phyloP scores from a whole-genome alignment of 2,888 invertebrate species.

The Eupithecia subumbrata region DNA sequence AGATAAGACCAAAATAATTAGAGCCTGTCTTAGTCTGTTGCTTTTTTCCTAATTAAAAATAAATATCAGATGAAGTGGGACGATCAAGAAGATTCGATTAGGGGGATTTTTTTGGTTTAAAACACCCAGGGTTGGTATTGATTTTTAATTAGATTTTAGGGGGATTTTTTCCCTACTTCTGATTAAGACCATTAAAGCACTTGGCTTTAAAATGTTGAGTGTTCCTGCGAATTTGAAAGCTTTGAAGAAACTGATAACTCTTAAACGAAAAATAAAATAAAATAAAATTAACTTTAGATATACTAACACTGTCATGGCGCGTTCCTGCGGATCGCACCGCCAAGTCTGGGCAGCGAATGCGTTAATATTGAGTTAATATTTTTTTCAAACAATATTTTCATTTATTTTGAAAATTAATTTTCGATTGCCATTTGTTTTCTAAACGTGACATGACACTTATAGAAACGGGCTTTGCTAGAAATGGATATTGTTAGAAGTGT shows the following conservation, averaged over 20 bases:
- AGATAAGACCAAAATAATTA: constrained; percentile 81
- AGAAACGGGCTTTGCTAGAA: too few relatives aligned
- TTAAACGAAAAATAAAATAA: too few relatives aligned
- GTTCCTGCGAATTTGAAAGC: background rate
- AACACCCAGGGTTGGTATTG: constrained; percentile 51
- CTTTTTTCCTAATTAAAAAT: constrained; percentile 81
- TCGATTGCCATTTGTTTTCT: background rate
- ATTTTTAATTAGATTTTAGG: constrained; percentile 68
- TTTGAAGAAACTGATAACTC: background rate
- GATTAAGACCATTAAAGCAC: background rate
- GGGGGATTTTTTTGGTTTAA: constrained; percentile 32
- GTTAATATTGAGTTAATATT: too few relatives aligned
- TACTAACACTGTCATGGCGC: too few relatives aligned
- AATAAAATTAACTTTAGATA: too few relatives aligned
- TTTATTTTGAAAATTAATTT: too few relatives aligned
- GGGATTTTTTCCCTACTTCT: constrained; percentile 5
- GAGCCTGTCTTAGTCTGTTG: constrained; percentile 58
- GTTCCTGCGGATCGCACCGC: too few relatives aligned
- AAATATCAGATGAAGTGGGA: constrained; percentile 76
- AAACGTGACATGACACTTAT: background rate
- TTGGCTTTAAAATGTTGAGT: background rate
- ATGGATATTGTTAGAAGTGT: too few relatives aligned
- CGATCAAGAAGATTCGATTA: constrained; percentile 63
- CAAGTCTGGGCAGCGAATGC: too few relatives aligned
- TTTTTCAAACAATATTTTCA: too few relatives aligned